Conservation (phyloP, 30 jellyfish, hydroid and myxozoan genomes). For the Hydractinia symbiolongicarpus region DNA sequence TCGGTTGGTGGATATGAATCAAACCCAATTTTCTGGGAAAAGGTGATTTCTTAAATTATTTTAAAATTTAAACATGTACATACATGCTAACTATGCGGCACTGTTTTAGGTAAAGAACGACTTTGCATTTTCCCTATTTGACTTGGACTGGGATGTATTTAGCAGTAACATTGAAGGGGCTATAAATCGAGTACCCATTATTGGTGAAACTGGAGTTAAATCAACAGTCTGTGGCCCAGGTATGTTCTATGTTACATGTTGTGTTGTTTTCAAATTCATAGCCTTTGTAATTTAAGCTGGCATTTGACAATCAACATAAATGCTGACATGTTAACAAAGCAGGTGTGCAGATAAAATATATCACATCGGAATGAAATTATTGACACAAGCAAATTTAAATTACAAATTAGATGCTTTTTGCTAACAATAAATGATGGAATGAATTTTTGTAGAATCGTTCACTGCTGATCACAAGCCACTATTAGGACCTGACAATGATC, state of each 20-base stretch:
- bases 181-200: constrained; percentile 80
- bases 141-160: constrained; percentile 96
- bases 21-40: constrained; percentile 82
- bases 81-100: neutral
- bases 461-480: constrained; percentile 97
- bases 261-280: too few relatives aligned
- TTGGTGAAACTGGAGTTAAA: constrained; percentile 81
- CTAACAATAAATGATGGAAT: too few relatives aligned
- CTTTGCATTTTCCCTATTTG: constrained; percentile 91
- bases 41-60: constrained; percentile 25
- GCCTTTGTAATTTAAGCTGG: too few relatives aligned
- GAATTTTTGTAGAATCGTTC: constrained; percentile 60
- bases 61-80: neutral
- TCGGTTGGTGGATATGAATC: constrained; percentile 93
- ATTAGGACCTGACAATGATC: constrained; percentile 91
- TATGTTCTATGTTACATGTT: neutral
- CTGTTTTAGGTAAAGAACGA: constrained; percentile 63
- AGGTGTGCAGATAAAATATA: too few relatives aligned
- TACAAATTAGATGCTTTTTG: too few relatives aligned
- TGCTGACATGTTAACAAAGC: too few relatives aligned
- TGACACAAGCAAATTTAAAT: too few relatives aligned
- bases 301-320: too few relatives aligned
- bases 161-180: constrained; percentile 86
- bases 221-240: constrained; percentile 99
- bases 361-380: too few relatives aligned